Conservation (phyloP, 2,888 invertebrate genomes). For the Melipona beecheii region DNA sequence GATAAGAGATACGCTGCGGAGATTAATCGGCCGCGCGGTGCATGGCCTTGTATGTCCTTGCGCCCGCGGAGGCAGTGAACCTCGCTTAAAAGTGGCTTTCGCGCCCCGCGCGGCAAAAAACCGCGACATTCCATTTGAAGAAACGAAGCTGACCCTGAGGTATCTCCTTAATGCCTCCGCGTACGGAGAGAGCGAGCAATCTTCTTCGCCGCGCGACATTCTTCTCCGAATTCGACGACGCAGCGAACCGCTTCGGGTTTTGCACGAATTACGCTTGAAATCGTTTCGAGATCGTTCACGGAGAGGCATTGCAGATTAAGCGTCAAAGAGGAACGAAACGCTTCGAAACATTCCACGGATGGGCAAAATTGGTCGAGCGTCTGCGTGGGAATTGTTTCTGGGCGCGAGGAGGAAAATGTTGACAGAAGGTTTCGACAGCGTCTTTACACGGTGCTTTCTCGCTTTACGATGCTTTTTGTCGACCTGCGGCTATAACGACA, state of each 20-base stretch:
- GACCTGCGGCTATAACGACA: conserved; percentile 50
- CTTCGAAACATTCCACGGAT: too few species aligned
- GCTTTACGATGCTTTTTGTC: conserved; percentile 41
- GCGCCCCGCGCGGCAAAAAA: conserved; percentile 8
- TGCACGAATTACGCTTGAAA: neutral
- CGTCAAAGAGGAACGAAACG: neutral
- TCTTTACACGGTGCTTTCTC: conserved; percentile 44
- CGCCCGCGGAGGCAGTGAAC: neutral
- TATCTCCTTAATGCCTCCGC: conserved; percentile 14
- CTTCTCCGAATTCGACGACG: conserved; percentile 23
- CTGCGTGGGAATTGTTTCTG: neutral
- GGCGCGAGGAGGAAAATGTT: neutral
- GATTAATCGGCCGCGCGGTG: neutral
- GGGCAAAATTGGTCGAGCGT: neutral
- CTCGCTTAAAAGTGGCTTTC: conserved; percentile 4
- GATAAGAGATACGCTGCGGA: neutral
- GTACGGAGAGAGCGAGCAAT: neutral
- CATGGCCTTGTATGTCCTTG: conserved; percentile 23
- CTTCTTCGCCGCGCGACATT: conserved; percentile 8
- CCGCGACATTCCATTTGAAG: conserved; percentile 23
- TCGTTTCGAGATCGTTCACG: neutral
- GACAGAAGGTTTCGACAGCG: conserved; percentile 50
- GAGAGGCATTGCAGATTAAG: neutral
- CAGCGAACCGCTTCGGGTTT: neutral
- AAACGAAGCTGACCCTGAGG: conserved; percentile 13